Base-by-base conservation (phyloP, 2,113 vertebrate species). In the Pelmatolapia mariae region DNA sequence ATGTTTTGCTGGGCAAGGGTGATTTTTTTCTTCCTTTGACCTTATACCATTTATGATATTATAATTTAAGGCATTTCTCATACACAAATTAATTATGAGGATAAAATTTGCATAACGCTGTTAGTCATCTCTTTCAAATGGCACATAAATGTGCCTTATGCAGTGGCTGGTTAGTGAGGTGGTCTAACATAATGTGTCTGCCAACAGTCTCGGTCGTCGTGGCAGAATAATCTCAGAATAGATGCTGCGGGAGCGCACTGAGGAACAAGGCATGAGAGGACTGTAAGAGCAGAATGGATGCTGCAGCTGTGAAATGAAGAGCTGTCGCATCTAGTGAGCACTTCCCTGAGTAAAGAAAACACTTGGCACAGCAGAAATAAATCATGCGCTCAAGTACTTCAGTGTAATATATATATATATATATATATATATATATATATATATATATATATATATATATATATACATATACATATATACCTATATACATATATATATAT, bases 341-440 rank as follows among this genome's bases (percentile, higher is more conserved):
- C 94, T 94, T 93, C 88, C 88, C 90, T 40, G 89, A 89, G 93
- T 85, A 94, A 93, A 95, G 86, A 89, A 95, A 96, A 89, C 91
- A 95, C 91, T 94, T 94, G 91, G 93, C 93, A 91, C 91, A 94
- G 95, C 89, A 95, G 94, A 95, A 95, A 96, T 95, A 94, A 95
- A 95, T 96, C 93, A 94, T 95, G 94, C 78, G 90, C 85, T 91
- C 90, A 66, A 89, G 92, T 89, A 81, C 83, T 94, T 95, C 84
- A 50, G 82, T 61, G 89, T 84, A 85, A 80, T 59, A 90, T 16
- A 45, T 45, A 8, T 50, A 8, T 50, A 8, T 50, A 18, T 45
- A 15, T 15, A 45, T 45, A 45, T 45, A 45, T 15, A 45, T 45
- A 45, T 45, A 45, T 31, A 59, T 2, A 59, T 33, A 61, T 3